These are phyloP conservation scores for Agrotis exclamationis DNA, from an alignment of 2,888 invertebrate species.

Conservation along the genomic window DNA sequence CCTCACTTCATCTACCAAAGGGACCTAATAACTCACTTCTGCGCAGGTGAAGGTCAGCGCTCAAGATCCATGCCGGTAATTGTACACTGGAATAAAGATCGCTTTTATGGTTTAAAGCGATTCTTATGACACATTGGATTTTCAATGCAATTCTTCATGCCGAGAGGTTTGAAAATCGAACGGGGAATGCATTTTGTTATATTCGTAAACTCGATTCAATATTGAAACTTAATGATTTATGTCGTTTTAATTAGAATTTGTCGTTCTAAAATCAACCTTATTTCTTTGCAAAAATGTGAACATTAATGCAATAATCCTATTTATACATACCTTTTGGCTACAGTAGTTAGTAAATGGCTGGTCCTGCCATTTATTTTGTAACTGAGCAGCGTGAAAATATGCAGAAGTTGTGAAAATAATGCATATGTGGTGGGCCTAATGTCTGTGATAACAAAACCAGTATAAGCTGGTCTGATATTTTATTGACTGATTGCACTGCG, in stretches of 20 bases:
- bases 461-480: too few species aligned
- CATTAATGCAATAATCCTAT: not conserved
- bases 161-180: not conserved
- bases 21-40: too few species aligned
- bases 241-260: not conserved
- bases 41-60: too few species aligned
- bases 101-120: too few species aligned
- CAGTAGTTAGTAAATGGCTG: conserved; percentile 86
- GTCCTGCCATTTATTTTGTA: conserved; percentile 88
- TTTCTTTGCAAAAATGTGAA: not conserved
- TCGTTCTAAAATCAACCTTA: not conserved
- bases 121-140: not conserved
- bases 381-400: conserved; percentile 85
- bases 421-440: too few species aligned
- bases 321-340: conserved; percentile 82
- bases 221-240: not conserved
- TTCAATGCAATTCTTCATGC: not conserved
- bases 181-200: not conserved
- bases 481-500: too few species aligned
- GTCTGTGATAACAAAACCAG: too few species aligned
- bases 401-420: not conserved
- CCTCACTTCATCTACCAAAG: too few species aligned
- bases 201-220: not conserved
- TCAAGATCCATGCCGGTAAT: too few species aligned
- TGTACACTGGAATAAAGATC: too few species aligned